Evolutionary conservation across 2,113 vertebrate genomes (phyloP).

Genomic region (Gracilinanus agilis): DNA sequence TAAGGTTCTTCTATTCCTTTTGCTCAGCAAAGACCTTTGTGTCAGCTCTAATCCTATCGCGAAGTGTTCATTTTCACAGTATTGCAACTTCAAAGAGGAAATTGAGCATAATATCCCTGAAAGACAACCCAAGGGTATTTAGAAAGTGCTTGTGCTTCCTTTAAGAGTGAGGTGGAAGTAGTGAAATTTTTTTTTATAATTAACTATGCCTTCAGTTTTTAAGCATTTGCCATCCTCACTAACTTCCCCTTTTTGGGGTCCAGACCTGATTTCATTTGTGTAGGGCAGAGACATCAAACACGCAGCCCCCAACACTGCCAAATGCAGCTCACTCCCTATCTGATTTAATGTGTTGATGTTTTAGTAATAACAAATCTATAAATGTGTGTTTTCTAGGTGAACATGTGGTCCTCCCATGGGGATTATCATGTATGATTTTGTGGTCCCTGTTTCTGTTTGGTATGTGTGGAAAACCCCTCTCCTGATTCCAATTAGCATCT

Average conservation of each 20-base stretch:
- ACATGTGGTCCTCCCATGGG: neutral
- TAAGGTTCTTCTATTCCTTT: neutral
- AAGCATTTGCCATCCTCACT: slow-evolving; percentile 34
- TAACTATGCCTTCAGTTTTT: neutral
- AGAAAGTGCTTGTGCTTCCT: neutral
- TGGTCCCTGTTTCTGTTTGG: too few species aligned
- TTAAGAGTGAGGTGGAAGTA: neutral
- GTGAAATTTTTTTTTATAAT: slow-evolving; percentile 11
- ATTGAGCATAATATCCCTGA: too few species aligned
- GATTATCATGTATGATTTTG: too few species aligned
- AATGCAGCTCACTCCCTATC: neutral
- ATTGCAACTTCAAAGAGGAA: neutral
- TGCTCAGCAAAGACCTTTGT: neutral
- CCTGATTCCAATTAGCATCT: too few species aligned
- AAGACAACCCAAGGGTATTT: neutral
- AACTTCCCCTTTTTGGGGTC: neutral
- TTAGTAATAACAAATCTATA: neutral
- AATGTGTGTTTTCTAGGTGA: neutral
- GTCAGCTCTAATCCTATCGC: neutral
- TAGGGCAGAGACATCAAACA: neutral
- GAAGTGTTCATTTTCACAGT: neutral
- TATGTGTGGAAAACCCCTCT: too few species aligned
- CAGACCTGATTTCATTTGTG: too few species aligned
- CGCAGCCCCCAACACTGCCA: neutral
- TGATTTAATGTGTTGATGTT: neutral